Evolutionary conservation across 2,888 invertebrate genomes (phyloP), one percentile per base, ranked within the genome.

Genomic region (Dolichopus griseipennis): DNA sequence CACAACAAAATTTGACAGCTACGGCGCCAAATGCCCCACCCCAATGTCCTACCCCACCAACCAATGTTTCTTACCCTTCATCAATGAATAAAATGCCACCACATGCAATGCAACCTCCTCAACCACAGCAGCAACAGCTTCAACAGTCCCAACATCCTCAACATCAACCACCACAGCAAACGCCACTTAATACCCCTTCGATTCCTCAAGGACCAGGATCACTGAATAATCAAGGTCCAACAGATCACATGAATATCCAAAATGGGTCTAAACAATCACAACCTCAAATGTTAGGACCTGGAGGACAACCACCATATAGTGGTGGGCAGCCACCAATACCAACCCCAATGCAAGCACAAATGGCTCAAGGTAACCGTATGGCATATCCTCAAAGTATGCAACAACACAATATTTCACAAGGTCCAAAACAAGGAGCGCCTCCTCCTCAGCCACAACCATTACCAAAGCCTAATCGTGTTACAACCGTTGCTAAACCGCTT

Each of bases 401-500:
- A 37, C 75, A 74, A 52, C 78, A 76, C 64, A 73, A 75, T 4
- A 75, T 74, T 15, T 76, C 75, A 22, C 73, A 64, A 27, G 72
- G 72, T 4, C 74, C 78, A 18, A 79, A 80, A 37, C 78, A 75
- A 15, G 79, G 79, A 8, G 78, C 77, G 9, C 76, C 78, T 33
- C 83, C 82, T 4, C 80, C 78, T 9, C 83, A 81, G 37, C 84
- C 85, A 20, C 83, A 85, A 70, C 87, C 87, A 4, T 87, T 88
- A 70, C 86, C 87, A 0, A 91, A 91, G 76, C 90, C 90, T 69
- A 90, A 90, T 76, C 87, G 95, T 62, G 86, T 97, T 6, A 96
- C 97, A 0, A 91, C 95, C 10, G 86, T 97, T 67, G 88, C 93
- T 3, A 95, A 96, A 79, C 99, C 99, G 0, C 86, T 87, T 65